A percentile compares a stretch with the other conserved stretches of the same genome.
These are phyloP conservation scores for Erannis defoliaria DNA, from an alignment of 2,888 invertebrate genomes.

Conservation along the genomic window DNA sequence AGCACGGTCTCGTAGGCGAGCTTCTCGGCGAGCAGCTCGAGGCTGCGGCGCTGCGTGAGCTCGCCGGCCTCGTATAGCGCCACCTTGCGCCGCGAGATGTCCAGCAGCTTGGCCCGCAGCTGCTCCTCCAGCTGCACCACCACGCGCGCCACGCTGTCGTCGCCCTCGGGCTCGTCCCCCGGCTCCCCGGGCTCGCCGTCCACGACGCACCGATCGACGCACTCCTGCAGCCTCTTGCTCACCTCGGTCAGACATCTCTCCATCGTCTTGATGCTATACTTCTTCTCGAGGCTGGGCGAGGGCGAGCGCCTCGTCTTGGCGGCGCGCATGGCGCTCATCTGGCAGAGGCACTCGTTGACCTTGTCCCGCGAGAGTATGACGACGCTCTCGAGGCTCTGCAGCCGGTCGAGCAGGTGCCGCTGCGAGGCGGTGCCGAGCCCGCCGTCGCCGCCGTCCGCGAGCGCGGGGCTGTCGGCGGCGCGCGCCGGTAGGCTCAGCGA, in stretches of 20 bases:
- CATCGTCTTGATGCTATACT: conserved; percentile 87
- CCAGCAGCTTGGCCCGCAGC: conserved; percentile 89
- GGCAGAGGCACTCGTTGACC: conserved; percentile 89
- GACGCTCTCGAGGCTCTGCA: conserved; percentile 88
- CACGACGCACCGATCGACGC: conserved; percentile 86
- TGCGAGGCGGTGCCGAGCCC: conserved; percentile 82
- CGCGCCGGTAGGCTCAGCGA: conserved; percentile 80
- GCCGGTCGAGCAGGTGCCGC: conserved; percentile 85
- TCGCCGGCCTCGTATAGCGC: conserved; percentile 89
- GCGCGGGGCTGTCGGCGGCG: conserved; percentile 70
- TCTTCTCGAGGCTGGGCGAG: conserved; percentile 89
- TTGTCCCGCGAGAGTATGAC: conserved; percentile 89
- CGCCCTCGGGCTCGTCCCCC: conserved; percentile 58
- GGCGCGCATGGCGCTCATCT: conserved; percentile 88
- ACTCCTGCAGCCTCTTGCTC: conserved; percentile 87
- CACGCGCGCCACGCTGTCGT: conserved; percentile 86
- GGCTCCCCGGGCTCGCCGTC: conserved; percentile 77
- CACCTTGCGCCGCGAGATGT: conserved; percentile 89
- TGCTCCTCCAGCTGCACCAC: conserved; percentile 89
- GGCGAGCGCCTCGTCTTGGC: conserved; percentile 88
- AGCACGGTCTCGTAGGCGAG: conserved; percentile 93
- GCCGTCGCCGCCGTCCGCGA: conserved; percentile 65
- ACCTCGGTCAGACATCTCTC: conserved; percentile 89
- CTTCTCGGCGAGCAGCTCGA: conserved; percentile 92
- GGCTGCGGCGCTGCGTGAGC: conserved; percentile 88